Percentiles rank a stretch among this genome's conserved stretches.
phyloP scores from a whole-genome alignment of 2,113 vertebrate genomes.

The Ictidomys tridecemlineatus region DNA sequence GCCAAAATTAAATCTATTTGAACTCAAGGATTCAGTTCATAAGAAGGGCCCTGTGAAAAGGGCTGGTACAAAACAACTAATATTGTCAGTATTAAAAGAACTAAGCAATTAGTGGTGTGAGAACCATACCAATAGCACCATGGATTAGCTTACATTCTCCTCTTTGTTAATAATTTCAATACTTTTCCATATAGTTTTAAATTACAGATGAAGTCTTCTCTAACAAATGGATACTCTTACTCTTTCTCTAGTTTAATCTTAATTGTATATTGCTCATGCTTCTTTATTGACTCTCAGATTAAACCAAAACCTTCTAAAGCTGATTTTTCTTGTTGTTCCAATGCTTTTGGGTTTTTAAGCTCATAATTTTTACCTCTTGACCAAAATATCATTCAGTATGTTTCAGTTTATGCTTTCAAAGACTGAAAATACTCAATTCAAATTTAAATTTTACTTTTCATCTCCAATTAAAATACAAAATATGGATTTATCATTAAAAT shows the following conservation, averaged over 20 bases:
- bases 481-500: slow-evolving; percentile 17
- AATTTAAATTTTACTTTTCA: slow-evolving; percentile 24
- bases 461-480: not conserved
- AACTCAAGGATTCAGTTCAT: slow-evolving; percentile 50
- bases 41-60: slow-evolving; percentile 46
- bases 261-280: slow-evolving; percentile 18
- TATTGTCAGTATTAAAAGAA: slow-evolving; percentile 26
- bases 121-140: not conserved
- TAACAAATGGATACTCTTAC: slow-evolving; percentile 35
- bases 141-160: slow-evolving; percentile 29
- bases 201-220: not conserved
- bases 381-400: slow-evolving; percentile 10
- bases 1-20: slow-evolving; percentile 72
- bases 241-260: slow-evolving; percentile 22
- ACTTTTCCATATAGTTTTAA: slow-evolving; percentile 57
- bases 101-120: not conserved
- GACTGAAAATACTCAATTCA: not conserved
- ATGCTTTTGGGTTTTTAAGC: slow-evolving; percentile 36
- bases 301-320: slow-evolving; percentile 32
- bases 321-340: not conserved
- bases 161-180: slow-evolving; percentile 42
- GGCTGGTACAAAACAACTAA: slow-evolving; percentile 11
- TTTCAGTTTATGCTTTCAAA: slow-evolving; percentile 54
- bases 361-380: slow-evolving; percentile 15
- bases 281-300: slow-evolving; percentile 3